Conservation (phyloP, 1,140 invertebrate genomes). For the Melanaphis sacchari region DNA sequence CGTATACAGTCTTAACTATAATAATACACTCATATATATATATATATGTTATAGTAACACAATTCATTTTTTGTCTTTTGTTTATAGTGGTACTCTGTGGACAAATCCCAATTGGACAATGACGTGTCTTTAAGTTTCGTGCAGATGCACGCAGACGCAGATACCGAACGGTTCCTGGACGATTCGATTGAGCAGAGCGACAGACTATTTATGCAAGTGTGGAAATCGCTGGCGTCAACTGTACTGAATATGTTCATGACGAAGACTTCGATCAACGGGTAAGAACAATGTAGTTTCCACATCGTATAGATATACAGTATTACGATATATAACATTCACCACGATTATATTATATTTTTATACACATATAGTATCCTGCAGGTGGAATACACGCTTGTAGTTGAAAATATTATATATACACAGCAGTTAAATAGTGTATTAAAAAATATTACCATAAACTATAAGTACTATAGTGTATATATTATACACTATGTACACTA, state of each 20-base stretch:
- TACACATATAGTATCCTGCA: background rate
- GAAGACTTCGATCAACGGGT: conserved; percentile 85
- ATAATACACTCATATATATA: background rate
- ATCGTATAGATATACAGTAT: background rate
- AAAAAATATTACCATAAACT: background rate
- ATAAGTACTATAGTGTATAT: too few species aligned
- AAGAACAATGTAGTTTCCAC: conserved; percentile 59
- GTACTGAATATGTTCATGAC: conserved; percentile 80
- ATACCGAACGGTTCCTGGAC: conserved; percentile 76
- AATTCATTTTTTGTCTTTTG: background rate
- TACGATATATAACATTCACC: background rate
- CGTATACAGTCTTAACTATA: background rate
- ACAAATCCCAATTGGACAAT: conserved; percentile 65
- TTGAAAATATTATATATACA: background rate
- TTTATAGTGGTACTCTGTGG: conserved; percentile 72
- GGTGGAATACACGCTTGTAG: background rate
- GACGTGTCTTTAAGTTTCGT: conserved; percentile 69
- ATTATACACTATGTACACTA: background rate
- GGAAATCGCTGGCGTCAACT: conserved; percentile 74
- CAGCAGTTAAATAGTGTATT: background rate
- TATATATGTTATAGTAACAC: background rate
- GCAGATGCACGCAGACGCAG: conserved; percentile 72
- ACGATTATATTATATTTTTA: background rate
- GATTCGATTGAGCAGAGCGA: conserved; percentile 76
- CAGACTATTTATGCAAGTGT: conserved; percentile 78